Percentiles rank a stretch among this genome's conserved stretches.
Evolutionary conservation across 2,113 vertebrate species (phyloP).

Genomic region (Irena cyanogastra): DNA sequence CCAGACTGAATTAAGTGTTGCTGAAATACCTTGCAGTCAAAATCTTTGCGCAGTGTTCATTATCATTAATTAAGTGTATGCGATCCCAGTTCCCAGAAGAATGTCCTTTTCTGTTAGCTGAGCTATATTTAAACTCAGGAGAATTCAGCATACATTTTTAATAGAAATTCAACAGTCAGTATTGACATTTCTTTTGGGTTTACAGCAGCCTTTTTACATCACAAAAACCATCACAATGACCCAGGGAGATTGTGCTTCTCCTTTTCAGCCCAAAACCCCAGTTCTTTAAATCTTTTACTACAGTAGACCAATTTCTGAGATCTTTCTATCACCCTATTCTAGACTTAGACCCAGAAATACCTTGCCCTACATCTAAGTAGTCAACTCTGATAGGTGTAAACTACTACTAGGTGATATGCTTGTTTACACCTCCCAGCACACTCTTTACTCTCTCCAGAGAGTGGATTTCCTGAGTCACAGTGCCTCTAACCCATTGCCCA

Average conservation of each 20-base stretch:
- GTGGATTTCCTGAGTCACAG: conserved; percentile 39
- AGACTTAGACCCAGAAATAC: neutral
- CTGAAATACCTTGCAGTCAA: conserved; percentile 13
- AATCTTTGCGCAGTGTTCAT: neutral
- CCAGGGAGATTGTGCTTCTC: neutral
- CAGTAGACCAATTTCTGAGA: neutral
- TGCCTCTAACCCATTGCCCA: conserved; percentile 1
- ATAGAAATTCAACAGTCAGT: neutral
- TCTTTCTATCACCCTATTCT: neutral
- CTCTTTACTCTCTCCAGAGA: neutral
- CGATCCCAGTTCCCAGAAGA: neutral
- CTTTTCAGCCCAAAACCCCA: neutral
- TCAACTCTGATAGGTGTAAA: neutral
- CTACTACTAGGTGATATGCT: neutral
- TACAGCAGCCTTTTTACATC: neutral
- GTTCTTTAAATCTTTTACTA: neutral
- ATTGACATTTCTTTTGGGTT: neutral
- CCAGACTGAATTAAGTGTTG: neutral
- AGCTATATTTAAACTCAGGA: conserved; percentile 8
- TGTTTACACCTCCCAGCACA: neutral
- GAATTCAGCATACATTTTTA: conserved; percentile 13
- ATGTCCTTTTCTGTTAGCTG: neutral
- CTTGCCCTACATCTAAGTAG: neutral
- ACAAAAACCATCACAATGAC: neutral
- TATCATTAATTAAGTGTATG: conserved; percentile 23